Percentiles rank a stretch among this genome's conserved stretches.
Conservation (phyloP, 2,888 invertebrate genomes). For the Heliconius erato region DNA sequence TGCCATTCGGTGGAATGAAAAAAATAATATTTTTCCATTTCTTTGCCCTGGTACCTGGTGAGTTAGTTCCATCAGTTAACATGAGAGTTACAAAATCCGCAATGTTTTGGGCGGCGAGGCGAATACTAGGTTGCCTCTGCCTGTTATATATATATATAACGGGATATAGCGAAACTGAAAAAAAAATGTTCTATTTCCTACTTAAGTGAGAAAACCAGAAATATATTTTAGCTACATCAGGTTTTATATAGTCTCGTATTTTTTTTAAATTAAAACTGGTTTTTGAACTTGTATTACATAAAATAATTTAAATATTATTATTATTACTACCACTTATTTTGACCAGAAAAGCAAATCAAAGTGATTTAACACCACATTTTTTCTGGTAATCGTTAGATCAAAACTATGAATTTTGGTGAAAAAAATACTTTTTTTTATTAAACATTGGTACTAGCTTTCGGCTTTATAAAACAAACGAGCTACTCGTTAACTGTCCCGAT, state of each 20-base stretch:
- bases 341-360: neutral
- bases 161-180: neutral
- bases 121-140: neutral
- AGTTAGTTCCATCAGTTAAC: no score
- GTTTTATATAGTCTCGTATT: no score
- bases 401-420: neutral
- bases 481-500: slow-evolving; percentile 59
- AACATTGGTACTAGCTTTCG: neutral
- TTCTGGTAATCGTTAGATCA: neutral
- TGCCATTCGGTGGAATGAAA: no score
- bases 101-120: neutral
- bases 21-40: no score
- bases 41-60: no score
- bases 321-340: no score
- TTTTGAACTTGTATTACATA: no score
- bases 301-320: no score
- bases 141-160: neutral
- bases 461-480: slow-evolving; percentile 28
- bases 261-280: no score
- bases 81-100: no score
- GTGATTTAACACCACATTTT: neutral
- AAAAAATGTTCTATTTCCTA: neutral
- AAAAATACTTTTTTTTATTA: slow-evolving; percentile 18
- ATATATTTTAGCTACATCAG: no score
- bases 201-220: no score